Evolutionary conservation across 2,888 invertebrate genomes (phyloP).

Genomic region (Desoria tigrina): DNA sequence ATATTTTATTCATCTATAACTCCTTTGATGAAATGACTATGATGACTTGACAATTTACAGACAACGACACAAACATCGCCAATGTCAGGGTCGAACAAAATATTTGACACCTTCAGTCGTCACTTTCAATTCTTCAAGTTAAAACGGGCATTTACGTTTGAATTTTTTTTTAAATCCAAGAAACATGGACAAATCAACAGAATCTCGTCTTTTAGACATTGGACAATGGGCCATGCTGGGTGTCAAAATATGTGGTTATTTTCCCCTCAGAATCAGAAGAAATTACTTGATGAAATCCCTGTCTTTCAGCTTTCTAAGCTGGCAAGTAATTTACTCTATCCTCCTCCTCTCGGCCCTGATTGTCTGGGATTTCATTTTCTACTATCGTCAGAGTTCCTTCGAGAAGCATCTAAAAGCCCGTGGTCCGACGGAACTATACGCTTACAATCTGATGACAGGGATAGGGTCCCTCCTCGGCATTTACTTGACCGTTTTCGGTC

Average conservation of each 20-base stretch:
- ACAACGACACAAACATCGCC: too few relatives aligned
- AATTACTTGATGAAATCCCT: neutral
- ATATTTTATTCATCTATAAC: too few relatives aligned
- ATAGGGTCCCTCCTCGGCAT: constrained; percentile 20
- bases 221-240: constrained; percentile 24
- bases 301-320: neutral
- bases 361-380: constrained; percentile 29
- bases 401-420: constrained; percentile 21
- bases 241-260: constrained; percentile 27
- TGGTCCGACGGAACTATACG: constrained; percentile 25
- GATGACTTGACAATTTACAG: too few relatives aligned
- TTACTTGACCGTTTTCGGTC: constrained; percentile 20
- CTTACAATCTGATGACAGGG: constrained; percentile 26
- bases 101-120: too few relatives aligned
- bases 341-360: constrained; percentile 20
- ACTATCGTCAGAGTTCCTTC: constrained; percentile 22
- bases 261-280: constrained; percentile 16
- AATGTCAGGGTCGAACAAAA: too few relatives aligned
- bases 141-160: too few relatives aligned
- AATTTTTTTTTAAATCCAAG: too few relatives aligned
- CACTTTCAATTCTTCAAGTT: too few relatives aligned
- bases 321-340: constrained; percentile 9
- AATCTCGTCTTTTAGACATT: neutral
- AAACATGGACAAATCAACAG: neutral
- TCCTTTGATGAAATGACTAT: too few relatives aligned